Evolutionary conservation across 2,888 invertebrate species (phyloP).

Genomic region (Trissolcus brochymenae): DNA sequence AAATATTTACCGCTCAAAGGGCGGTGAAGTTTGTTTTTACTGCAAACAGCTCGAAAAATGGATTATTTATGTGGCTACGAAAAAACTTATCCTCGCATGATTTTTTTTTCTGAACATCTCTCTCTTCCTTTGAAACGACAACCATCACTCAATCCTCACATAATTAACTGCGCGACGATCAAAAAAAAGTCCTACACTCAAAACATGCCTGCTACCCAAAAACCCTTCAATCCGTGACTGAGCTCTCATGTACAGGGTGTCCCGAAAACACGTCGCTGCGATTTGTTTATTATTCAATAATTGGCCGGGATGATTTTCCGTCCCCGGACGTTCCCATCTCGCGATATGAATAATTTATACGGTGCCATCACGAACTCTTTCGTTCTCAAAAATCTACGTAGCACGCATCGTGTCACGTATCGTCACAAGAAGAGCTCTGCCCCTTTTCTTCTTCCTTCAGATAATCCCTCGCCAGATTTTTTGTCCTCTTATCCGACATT

Average conservation of each 20-base stretch:
- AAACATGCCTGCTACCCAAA: neutral
- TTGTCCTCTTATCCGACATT: slow-evolving; percentile 56
- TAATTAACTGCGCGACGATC: slow-evolving; percentile 2
- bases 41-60: too few species aligned
- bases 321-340: slow-evolving; percentile 21
- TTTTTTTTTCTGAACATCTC: too few species aligned
- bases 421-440: slow-evolving; percentile 22
- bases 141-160: slow-evolving; percentile 4
- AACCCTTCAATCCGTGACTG: slow-evolving; percentile 1
- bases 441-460: slow-evolving; percentile 50
- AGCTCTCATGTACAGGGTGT: slow-evolving; percentile 20
- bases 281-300: slow-evolving; percentile 32
- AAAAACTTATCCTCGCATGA: too few species aligned
- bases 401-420: slow-evolving; percentile 59
- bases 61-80: too few species aligned
- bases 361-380: slow-evolving; percentile 47
- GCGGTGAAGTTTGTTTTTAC: too few species aligned
- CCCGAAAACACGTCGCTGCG: slow-evolving; percentile 5
- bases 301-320: slow-evolving; percentile 25
- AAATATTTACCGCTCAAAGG: too few species aligned
- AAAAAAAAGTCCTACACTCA: neutral
- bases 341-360: slow-evolving; percentile 53
- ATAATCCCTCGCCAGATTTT: slow-evolving; percentile 53
- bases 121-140: too few species aligned
- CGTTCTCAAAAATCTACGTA: slow-evolving; percentile 48